Base-by-base conservation (phyloP, 2,888 invertebrate species). In the Pseudococcus jackbeardsleyi region DNA sequence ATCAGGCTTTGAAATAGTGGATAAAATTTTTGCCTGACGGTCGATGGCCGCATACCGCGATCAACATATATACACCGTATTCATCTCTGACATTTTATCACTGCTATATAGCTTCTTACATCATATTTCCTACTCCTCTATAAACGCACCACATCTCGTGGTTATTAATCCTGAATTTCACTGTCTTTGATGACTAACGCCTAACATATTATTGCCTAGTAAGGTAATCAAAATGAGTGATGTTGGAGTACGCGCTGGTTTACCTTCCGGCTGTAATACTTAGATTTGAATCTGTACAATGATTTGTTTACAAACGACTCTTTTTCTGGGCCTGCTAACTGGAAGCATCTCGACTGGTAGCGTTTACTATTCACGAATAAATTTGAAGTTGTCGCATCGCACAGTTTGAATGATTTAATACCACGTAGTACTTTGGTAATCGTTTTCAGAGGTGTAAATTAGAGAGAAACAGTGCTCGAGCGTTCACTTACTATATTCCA, bases 1-100 rank as follows among this genome's bases (percentile, higher is more conserved):
- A 85, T 85, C 84, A 85, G 84, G 50, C 84, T 85, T 54, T 85
- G 84, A 85, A 85, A 85, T 85, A 26, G 84, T 85, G 54, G 50
- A 48, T 50, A 85, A 54, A 77, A 85, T 85, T 85, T 85, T 85
- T 54, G 48, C 50, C 42, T 85, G 64, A 68, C 64, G 86, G 39
- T 86, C 46, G 86, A 86, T 86, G 86, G 46, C 86, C 86, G 72
- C 86, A 86, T 86, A 86, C 86, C 46, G 86, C 84, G 84, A 85
- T 85, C 84, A 85, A 85, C 22, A 48, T 85, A 85, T 39, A 79
- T 54, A 54, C 84, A 54, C 84, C 84, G 54, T 86, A 86, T 86
- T 86, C 86, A 86, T 86, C 72, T 86, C 64, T 86, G 86, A 68
- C 86, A 86, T 86, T 64, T 86, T 86, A 86, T 86, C 86, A 86